Percentiles rank a stretch among this genome's conserved stretches.
These are phyloP conservation scores for Craseonycteris thonglongyai DNA, from an alignment of 2,113 vertebrate genomes.

Conservation along the genomic window DNA sequence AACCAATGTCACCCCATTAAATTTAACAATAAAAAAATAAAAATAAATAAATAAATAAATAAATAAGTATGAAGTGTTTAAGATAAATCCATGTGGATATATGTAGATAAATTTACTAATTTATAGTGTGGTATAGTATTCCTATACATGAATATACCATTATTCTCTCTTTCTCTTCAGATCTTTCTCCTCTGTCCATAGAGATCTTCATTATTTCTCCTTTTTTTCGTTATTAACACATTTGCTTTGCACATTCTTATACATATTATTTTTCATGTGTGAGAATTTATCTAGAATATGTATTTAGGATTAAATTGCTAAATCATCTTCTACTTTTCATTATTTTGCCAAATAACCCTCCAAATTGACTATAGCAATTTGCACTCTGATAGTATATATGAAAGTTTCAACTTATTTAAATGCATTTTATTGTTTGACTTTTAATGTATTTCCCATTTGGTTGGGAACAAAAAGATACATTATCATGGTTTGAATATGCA, in stretches of 20 bases:
- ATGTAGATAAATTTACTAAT: neutral
- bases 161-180: neutral
- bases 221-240: neutral
- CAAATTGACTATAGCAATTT: neutral
- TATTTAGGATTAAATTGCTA: neutral
- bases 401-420: neutral
- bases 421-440: neutral
- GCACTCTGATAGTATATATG: neutral
- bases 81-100: neutral
- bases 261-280: neutral
- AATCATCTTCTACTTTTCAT: neutral
- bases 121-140: neutral
- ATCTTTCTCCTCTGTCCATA: neutral
- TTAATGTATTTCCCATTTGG: neutral
- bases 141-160: neutral
- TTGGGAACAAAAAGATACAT: neutral
- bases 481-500: neutral
- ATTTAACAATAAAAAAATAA: no score
- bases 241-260: neutral
- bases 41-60: no score
- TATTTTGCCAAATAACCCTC: neutral
- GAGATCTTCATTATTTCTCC: neutral
- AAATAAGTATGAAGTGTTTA: neutral
- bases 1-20: no score
- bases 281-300: neutral